Evolutionary conservation across 2,797 vertebrate genomes (phyloP), one percentile per base, ranked within the genome.

Genomic region (Chaetophractus vellerosus): DNA sequence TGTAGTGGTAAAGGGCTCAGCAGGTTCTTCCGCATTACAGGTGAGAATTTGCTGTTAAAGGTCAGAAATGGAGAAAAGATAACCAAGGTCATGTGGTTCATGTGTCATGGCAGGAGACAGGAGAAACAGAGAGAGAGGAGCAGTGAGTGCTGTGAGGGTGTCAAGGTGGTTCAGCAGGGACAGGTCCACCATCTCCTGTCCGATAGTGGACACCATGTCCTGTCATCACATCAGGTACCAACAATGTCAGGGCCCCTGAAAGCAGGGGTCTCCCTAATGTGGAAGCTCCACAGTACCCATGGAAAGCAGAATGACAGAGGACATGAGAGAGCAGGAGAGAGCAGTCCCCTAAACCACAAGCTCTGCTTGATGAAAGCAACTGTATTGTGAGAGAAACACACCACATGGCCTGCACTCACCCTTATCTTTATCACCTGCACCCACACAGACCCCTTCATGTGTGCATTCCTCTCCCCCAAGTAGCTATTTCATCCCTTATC

Each of bases 311-410:
- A 82, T 57, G 10, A 52, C 7, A 55, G 11, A 5, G 23, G 1
- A 18, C 5, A 0, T 14, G 4, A 0, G 10, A 69, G 59, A 38
- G 21, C 33, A 8, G 24, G 41, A 24, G 21, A 38, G 15, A n/a
- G 31, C 0, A 10, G n/a, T 52, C 1, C 24, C 36, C 41, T 21
- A 45, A 11, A 19, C 68, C 19, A 24, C n/a, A 11, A 57, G 45
- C 48, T 78, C 3, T 66, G 28, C n/a, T 45, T 48, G n/a, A 50
- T 31, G 11, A 14, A 45, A 18, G 50, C 21, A 57, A 66, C 21
- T 36, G 14, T 18, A 18, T 6, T 36, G n/a, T 21, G 33, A 50
- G 72, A 45, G n/a, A 31, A 31, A 52, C 50, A 16, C 14, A 52
- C 50, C 50, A 52, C 14, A 8, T 52, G 12, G 50, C 50, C 15